These are phyloP conservation scores for Sarcoramphus papa DNA, from an alignment of 2,797 vertebrate genomes.

Conservation along the genomic window DNA sequence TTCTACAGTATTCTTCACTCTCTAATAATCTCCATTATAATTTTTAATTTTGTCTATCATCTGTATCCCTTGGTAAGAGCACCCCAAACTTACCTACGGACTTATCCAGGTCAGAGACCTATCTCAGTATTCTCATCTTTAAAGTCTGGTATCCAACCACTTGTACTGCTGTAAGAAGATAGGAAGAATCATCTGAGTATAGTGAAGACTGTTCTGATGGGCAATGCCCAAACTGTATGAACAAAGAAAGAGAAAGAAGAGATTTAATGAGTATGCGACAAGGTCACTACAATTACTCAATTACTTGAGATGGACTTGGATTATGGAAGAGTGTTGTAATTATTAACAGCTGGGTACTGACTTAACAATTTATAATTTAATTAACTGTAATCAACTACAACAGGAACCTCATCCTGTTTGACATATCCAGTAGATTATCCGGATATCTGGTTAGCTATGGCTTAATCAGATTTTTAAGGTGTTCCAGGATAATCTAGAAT, in stretches of 20 bases:
- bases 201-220: fast-evolving
- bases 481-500: neutral
- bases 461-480: neutral
- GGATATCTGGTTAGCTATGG: neutral
- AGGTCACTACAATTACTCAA: neutral
- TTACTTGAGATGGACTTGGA: neutral
- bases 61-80: neutral
- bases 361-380: neutral
- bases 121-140: neutral
- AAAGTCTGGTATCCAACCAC: too few relatives aligned
- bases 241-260: neutral
- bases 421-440: neutral
- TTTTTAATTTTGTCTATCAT: neutral
- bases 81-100: neutral
- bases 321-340: neutral
- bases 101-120: neutral
- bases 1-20: neutral
- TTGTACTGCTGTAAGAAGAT: neutral
- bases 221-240: neutral
- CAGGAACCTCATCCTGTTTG: neutral
- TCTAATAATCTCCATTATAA: neutral
- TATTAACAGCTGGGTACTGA: neutral
- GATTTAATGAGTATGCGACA: neutral
- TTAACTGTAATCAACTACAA: neutral
- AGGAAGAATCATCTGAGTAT: neutral